These are phyloP conservation scores for Erethizon dorsatum DNA, from an alignment of 2,797 vertebrate species.

Conservation along the genomic window DNA sequence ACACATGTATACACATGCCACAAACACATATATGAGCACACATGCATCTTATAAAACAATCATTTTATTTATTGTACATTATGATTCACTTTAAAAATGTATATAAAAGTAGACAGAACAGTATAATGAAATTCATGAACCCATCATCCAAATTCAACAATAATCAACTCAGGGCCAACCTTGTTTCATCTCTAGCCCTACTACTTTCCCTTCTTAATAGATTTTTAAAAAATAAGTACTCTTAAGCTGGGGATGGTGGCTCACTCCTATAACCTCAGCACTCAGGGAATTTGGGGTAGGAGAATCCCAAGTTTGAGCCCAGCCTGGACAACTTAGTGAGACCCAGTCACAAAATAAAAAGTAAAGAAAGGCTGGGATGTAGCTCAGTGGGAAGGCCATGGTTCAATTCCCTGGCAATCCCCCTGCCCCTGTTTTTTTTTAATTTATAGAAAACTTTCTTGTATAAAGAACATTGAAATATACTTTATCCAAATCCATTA, in stretches of 20 bases:
- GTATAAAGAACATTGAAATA: not conserved
- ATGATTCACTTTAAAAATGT: not conserved
- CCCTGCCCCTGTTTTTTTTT: not conserved
- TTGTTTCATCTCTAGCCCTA: not conserved
- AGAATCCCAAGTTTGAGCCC: not conserved
- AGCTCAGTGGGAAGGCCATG: not conserved
- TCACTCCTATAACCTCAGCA: not conserved
- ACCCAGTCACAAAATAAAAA: not conserved
- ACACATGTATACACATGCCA: not conserved
- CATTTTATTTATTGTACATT: conserved; percentile 25
- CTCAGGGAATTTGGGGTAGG: not conserved
- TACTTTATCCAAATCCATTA: not conserved
- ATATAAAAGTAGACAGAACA: not conserved
- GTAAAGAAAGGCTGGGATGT: not conserved
- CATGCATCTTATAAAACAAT: not conserved
- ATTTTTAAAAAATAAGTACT: not conserved
- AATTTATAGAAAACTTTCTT: not conserved
- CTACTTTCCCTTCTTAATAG: not conserved
- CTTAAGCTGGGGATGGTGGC: not conserved
- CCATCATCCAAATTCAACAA: not conserved
- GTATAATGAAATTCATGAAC: not conserved
- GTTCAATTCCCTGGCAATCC: not conserved
- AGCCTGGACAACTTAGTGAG: not conserved
- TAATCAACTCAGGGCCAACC: not conserved
- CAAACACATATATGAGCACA: not conserved